These are phyloP conservation scores for Oriolus oriolus DNA, from an alignment of 2,113 vertebrate species.

Conservation along the genomic window DNA sequence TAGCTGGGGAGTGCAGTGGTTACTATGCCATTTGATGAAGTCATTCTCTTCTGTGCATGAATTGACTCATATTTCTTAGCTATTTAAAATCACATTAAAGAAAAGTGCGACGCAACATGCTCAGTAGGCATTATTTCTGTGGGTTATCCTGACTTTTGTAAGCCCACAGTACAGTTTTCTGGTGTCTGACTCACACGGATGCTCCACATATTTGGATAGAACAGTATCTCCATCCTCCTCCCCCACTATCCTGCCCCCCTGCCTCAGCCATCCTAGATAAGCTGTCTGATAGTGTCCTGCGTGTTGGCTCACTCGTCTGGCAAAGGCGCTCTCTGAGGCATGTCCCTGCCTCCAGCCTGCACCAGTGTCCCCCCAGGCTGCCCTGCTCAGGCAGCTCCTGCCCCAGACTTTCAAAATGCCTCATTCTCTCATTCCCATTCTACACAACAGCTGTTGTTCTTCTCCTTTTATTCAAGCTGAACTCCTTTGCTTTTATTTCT, in stretches of 20 bases:
- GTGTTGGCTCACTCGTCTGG: not conserved
- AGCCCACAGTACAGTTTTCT: not conserved
- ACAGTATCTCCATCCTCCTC: not conserved
- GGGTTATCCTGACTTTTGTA: not conserved
- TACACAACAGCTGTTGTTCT: not conserved
- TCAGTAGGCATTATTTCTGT: not conserved
- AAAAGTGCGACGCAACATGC: not conserved
- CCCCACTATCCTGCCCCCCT: not conserved
- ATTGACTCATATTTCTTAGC: constrained; percentile 11
- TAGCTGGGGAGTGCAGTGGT: not conserved
- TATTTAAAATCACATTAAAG: constrained; percentile 14
- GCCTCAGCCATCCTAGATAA: not conserved
- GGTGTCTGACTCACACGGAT: not conserved
- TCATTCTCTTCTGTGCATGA: not conserved
- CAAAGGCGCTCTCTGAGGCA: not conserved
- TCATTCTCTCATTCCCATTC: not conserved
- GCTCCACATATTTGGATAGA: not conserved
- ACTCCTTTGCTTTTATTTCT: not conserved
- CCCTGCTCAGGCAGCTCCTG: not conserved
- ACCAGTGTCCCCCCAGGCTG: accelerated
- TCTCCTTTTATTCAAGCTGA: not conserved
- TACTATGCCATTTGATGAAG: constrained; percentile 11
- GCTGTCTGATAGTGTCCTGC: accelerated
- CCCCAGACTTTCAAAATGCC: not conserved
- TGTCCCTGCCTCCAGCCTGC: not conserved